Percentiles rank a stretch among this genome's conserved stretches.
Evolutionary conservation across 2,888 invertebrate genomes (phyloP).

Genomic region (Drosophila bunnanda): DNA sequence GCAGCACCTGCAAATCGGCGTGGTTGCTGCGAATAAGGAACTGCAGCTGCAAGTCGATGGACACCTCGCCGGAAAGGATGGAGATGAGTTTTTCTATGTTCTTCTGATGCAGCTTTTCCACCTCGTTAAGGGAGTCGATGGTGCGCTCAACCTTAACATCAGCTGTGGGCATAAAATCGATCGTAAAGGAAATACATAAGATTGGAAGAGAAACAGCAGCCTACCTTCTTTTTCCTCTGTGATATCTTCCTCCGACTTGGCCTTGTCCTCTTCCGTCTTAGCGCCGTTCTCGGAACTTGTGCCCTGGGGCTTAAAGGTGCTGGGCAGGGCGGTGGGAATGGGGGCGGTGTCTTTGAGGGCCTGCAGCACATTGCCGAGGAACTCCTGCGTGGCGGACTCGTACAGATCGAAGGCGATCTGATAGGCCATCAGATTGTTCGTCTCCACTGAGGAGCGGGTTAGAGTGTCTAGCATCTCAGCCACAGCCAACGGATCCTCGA

Average conservation of each 20-base stretch:
- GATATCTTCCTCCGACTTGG: slow-evolving; percentile 82
- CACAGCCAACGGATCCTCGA: slow-evolving; percentile 96
- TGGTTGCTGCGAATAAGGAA: slow-evolving; percentile 99
- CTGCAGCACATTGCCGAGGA: slow-evolving; percentile 93
- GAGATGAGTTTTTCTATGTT: slow-evolving; percentile 95
- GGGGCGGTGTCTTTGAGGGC: slow-evolving; percentile 93
- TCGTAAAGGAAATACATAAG: background rate
- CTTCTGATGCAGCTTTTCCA: slow-evolving; percentile 93
- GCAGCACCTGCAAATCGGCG: slow-evolving; percentile 92
- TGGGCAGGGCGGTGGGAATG: slow-evolving; percentile 90
- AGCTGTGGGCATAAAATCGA: slow-evolving; percentile 52
- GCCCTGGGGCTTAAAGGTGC: slow-evolving; percentile 90
- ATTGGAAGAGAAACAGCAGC: background rate
- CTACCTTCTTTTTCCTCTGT: slow-evolving; percentile 85
- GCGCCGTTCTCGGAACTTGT: slow-evolving; percentile 77
- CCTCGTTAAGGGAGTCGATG: slow-evolving; percentile 89
- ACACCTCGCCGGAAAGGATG: slow-evolving; percentile 97
- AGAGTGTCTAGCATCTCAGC: slow-evolving; percentile 96
- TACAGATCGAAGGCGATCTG: slow-evolving; percentile 99
- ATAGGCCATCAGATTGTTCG: slow-evolving; percentile 97
- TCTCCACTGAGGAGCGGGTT: slow-evolving; percentile 89
- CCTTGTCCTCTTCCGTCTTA: slow-evolving; percentile 80
- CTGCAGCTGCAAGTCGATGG: slow-evolving; percentile 97
- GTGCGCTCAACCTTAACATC: slow-evolving; percentile 86
- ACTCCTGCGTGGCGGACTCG: slow-evolving; percentile 99